Evolutionary conservation across 2,113 vertebrate genomes (phyloP).

Genomic region (Neogale vison): DNA sequence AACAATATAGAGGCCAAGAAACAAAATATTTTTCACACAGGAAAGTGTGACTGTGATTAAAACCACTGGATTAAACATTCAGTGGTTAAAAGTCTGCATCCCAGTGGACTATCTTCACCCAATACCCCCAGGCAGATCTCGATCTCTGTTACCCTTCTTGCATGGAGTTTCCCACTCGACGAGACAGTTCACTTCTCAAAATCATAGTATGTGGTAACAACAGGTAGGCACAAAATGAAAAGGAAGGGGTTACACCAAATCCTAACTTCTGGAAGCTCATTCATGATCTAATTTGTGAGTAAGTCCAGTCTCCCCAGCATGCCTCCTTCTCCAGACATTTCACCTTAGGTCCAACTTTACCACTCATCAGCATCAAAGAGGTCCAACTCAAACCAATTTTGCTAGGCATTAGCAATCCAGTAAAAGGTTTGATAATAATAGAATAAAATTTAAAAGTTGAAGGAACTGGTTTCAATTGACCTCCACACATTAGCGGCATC

Average conservation of each 20-base stretch:
- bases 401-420: constrained; percentile 14
- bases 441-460: constrained; percentile 39
- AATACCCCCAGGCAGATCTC: not conserved
- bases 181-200: not conserved
- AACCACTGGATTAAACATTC: not conserved
- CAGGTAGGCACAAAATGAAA: not conserved
- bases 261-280: not conserved
- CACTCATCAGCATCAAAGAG: constrained; percentile 20
- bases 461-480: not conserved
- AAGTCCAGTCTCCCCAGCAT: not conserved
- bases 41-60: not conserved
- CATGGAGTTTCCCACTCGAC: not conserved
- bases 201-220: not conserved
- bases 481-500: not conserved
- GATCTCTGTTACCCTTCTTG: not conserved
- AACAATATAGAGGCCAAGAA: not conserved
- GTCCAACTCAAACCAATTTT: constrained; percentile 2
- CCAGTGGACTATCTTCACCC: not conserved
- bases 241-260: not conserved
- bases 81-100: not conserved
- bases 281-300: constrained; percentile 13
- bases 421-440: constrained; percentile 27
- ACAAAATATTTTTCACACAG: constrained; percentile 22
- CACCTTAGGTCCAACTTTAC: constrained; percentile 5
- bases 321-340: not conserved